phyloP scores from a whole-genome alignment of 2,797 vertebrate species.

The Oreonectes daqikongensis region DNA sequence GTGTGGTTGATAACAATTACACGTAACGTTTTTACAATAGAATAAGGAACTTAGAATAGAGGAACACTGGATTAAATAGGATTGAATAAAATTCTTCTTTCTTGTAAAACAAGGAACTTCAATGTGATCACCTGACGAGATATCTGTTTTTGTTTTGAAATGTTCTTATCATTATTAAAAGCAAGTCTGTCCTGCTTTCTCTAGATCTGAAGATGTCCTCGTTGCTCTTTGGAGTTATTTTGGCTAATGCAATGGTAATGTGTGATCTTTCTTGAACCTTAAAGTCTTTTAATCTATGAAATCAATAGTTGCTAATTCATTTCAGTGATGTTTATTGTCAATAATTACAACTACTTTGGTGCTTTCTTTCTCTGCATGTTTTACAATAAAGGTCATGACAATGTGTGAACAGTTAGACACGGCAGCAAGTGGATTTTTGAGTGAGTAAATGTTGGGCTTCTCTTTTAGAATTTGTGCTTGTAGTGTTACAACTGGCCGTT shows the following conservation, averaged over 20 bases:
- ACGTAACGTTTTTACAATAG: background rate
- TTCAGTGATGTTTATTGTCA: background rate
- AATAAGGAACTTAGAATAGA: background rate
- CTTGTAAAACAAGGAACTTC: background rate
- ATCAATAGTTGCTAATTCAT: background rate
- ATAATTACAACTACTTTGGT: background rate
- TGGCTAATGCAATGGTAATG: slow-evolving; percentile 68
- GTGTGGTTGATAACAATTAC: background rate
- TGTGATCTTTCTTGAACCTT: slow-evolving; percentile 49
- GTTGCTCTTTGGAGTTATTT: slow-evolving; percentile 60
- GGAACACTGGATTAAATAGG: slow-evolving; percentile 5
- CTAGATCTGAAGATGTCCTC: slow-evolving; percentile 71
- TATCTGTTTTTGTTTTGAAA: background rate
- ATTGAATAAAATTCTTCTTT: background rate
- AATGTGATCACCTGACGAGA: background rate
- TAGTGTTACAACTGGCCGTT: too few species aligned
- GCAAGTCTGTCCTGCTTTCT: slow-evolving; percentile 6
- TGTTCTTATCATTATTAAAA: background rate
- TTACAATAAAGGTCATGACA: slow-evolving; percentile 25
- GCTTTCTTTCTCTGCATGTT: slow-evolving; percentile 24
- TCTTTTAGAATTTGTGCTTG: too few species aligned
- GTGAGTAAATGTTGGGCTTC: slow-evolving; percentile 61
- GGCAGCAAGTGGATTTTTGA: slow-evolving; percentile 29
- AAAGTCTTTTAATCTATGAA: background rate
- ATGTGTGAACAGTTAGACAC: slow-evolving; percentile 45